Conservation (phyloP, 1,140 invertebrate species). For the Ridgeia piscesae region DNA sequence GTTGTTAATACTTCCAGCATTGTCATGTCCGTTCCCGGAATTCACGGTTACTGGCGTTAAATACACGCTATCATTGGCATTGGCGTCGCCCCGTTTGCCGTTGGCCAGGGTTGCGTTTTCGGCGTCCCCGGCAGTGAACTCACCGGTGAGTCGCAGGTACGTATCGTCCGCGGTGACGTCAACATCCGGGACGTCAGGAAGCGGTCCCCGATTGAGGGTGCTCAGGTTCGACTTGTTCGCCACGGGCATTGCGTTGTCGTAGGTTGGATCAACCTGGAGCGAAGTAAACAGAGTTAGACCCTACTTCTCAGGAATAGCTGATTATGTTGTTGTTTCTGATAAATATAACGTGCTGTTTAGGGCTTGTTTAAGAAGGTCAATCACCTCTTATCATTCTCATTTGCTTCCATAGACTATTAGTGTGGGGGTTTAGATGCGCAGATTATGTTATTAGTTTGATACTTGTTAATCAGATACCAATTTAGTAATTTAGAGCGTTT, state of each 20-base stretch:
- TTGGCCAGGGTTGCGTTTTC: not conserved
- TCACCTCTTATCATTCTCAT: too few species aligned
- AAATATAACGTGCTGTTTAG: too few species aligned
- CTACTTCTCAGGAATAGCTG: too few species aligned
- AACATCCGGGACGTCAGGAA: not conserved
- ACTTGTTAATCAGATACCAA: too few species aligned
- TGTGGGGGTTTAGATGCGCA: too few species aligned
- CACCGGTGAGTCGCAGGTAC: not conserved
- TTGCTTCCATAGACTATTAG: too few species aligned
- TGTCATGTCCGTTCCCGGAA: not conserved
- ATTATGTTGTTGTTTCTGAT: too few species aligned
- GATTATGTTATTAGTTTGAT: too few species aligned
- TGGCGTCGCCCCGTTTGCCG: not conserved
- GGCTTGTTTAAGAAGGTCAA: too few species aligned
- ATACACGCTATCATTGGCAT: not conserved
- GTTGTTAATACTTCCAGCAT: not conserved
- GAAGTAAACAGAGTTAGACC: not conserved
- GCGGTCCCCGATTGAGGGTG: not conserved
- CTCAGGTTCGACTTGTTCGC: not conserved
- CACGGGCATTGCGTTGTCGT: not conserved
- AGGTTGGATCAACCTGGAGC: not conserved
- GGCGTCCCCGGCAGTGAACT: not conserved
- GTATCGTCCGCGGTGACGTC: not conserved
- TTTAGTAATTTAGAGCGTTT: too few species aligned
- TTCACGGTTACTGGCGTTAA: not conserved